These are phyloP conservation scores for Symphodus melops DNA, from an alignment of 2,113 vertebrate genomes.

Conservation along the genomic window DNA sequence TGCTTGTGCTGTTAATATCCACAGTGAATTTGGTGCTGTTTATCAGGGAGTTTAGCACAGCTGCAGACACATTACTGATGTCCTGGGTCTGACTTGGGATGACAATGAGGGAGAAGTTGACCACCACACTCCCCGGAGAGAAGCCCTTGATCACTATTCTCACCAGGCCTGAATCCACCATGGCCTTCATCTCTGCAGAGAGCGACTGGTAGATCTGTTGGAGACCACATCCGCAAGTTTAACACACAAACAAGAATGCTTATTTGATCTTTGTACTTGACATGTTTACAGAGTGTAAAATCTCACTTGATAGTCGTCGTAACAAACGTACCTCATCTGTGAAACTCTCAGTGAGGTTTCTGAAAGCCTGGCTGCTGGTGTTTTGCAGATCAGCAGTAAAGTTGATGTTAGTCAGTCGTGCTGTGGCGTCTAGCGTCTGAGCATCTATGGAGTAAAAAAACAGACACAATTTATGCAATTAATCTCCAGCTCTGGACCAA, in stretches of 20 bases:
- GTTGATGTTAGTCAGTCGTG: conserved; percentile 77
- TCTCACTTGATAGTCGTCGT: background rate
- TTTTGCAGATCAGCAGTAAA: conserved; percentile 78
- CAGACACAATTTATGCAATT: background rate
- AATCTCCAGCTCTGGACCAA: background rate
- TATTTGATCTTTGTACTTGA: background rate
- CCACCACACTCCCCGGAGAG: conserved; percentile 82
- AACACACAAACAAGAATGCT: background rate
- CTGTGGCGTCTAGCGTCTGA: conserved; percentile 78
- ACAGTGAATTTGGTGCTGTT: conserved; percentile 76
- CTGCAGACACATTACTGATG: conserved; percentile 62
- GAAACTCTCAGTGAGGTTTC: conserved; percentile 78
- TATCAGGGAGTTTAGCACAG: conserved; percentile 78
- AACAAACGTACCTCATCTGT: conserved; percentile 74
- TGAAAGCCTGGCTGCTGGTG: conserved; percentile 80
- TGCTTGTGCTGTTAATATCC: conserved; percentile 70
- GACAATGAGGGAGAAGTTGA: conserved; percentile 82
- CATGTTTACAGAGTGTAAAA: background rate
- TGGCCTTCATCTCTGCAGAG: conserved; percentile 61
- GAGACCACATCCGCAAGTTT: background rate
- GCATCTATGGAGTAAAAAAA: conserved; percentile 74
- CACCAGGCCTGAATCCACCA: conserved; percentile 78
- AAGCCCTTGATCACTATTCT: conserved; percentile 79
- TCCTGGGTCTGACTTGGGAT: conserved; percentile 51
- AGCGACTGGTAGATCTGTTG: conserved; percentile 81